Percentiles rank a stretch among this genome's conserved stretches.
Evolutionary conservation across 2,113 vertebrate species (phyloP).

Genomic region (Morphnarchus princeps): DNA sequence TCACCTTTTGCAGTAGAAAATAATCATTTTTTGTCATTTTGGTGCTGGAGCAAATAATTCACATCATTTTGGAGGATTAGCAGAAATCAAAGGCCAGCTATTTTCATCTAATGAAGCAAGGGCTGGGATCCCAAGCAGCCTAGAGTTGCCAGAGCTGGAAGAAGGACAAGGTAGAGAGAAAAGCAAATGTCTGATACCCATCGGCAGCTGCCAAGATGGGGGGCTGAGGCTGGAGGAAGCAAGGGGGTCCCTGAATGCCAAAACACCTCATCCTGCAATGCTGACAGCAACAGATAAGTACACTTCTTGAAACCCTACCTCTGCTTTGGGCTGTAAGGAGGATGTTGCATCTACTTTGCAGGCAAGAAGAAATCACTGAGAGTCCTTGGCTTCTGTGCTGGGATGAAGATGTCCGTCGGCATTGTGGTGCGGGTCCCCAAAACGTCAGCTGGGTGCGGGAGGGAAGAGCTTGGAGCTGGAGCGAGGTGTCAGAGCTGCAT

Average conservation of each 20-base stretch:
- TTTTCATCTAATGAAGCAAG: background rate
- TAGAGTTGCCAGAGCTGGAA: background rate
- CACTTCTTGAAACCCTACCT: background rate
- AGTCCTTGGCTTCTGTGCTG: background rate
- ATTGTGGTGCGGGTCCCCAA: background rate
- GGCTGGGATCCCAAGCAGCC: background rate
- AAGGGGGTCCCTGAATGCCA: background rate
- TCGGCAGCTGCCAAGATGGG: background rate
- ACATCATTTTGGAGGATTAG: background rate
- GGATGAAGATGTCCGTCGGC: background rate
- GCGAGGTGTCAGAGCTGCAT: background rate
- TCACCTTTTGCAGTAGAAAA: background rate
- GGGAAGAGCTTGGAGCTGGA: background rate
- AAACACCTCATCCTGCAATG: accelerated
- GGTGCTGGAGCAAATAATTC: background rate
- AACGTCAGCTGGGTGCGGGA: accelerated
- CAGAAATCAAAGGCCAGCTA: background rate
- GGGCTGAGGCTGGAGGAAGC: background rate
- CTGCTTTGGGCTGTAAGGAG: accelerated
- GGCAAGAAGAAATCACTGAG: background rate
- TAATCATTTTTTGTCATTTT: background rate
- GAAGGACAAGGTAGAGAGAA: background rate
- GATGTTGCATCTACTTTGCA: background rate
- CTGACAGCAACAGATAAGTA: accelerated
- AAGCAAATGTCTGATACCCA: background rate